Evolutionary conservation across 2,888 invertebrate species (phyloP).

Genomic region (Notodonta dromedarius): DNA sequence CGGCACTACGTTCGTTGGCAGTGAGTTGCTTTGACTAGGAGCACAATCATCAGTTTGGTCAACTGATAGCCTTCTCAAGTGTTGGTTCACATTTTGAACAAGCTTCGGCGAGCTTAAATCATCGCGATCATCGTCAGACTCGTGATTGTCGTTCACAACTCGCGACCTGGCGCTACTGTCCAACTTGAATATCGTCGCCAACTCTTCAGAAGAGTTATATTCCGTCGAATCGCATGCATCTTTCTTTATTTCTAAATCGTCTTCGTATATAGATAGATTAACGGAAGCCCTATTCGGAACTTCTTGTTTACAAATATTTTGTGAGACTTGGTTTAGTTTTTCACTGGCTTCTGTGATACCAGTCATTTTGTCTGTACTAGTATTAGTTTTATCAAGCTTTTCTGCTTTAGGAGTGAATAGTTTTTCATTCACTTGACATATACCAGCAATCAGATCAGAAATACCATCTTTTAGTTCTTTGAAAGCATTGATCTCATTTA

Average conservation of each 20-base stretch:
- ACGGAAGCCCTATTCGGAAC: conserved; percentile 64
- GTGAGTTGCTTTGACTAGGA: conserved; percentile 78
- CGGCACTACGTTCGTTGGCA: conserved; percentile 75
- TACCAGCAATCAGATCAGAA: conserved; percentile 79
- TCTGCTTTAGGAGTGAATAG: conserved; percentile 62
- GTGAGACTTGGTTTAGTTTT: conserved; percentile 60
- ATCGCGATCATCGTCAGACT: conserved; percentile 53
- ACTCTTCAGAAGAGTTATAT: conserved; percentile 87
- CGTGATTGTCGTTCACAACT: conserved; percentile 42
- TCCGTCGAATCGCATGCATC: conserved; percentile 80
- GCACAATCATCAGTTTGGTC: conserved; percentile 65
- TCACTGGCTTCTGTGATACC: conserved; percentile 66
- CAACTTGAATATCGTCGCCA: conserved; percentile 86
- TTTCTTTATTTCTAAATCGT: conserved; percentile 70
- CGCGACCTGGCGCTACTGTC: conserved; percentile 52
- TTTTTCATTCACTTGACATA: conserved; percentile 79
- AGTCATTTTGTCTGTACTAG: conserved; percentile 44
- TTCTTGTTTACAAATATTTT: conserved; percentile 51
- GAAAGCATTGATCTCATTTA: conserved; percentile 77
- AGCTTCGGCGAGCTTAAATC: conserved; percentile 79
- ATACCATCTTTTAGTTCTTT: conserved; percentile 81
- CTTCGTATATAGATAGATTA: conserved; percentile 76
- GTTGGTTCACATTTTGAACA: conserved; percentile 76
- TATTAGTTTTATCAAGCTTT: conserved; percentile 42
- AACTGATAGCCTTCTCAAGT: conserved; percentile 72